Conservation (phyloP, 2,797 vertebrate species). For the Loris lydekkerianus region DNA sequence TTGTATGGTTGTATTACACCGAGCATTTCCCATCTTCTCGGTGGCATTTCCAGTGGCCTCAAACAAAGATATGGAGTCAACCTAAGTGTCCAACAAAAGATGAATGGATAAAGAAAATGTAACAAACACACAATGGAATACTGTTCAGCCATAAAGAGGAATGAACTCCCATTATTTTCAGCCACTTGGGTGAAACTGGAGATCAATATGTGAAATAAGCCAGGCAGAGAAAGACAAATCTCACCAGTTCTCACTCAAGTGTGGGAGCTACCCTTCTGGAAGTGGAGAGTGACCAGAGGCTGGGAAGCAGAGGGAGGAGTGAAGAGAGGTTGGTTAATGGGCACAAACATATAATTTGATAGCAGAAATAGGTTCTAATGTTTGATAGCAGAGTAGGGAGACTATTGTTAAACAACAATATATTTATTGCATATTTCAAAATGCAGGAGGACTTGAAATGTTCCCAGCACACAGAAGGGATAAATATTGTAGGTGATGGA, state of each 20-base stretch:
- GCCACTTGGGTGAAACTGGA: background rate
- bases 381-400: background rate
- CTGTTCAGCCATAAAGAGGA: background rate
- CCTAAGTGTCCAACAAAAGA: background rate
- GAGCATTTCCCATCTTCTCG: too few relatives aligned
- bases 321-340: background rate
- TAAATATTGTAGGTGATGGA: background rate
- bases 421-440: background rate
- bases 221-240: background rate
- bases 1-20: too few relatives aligned
- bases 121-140: background rate
- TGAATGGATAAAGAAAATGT: background rate
- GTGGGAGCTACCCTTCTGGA: background rate
- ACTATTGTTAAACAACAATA: background rate
- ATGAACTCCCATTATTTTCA: background rate
- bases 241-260: background rate
- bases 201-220: background rate
- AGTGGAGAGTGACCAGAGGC: background rate
- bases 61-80: background rate
- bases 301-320: background rate
- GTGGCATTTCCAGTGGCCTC: too few relatives aligned
- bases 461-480: background rate
- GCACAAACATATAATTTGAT: background rate
- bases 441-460: background rate
- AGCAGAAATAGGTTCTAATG: background rate